Evolutionary conservation across 1,140 invertebrate genomes (phyloP).

Genomic region (Drosophila chauvacae): DNA sequence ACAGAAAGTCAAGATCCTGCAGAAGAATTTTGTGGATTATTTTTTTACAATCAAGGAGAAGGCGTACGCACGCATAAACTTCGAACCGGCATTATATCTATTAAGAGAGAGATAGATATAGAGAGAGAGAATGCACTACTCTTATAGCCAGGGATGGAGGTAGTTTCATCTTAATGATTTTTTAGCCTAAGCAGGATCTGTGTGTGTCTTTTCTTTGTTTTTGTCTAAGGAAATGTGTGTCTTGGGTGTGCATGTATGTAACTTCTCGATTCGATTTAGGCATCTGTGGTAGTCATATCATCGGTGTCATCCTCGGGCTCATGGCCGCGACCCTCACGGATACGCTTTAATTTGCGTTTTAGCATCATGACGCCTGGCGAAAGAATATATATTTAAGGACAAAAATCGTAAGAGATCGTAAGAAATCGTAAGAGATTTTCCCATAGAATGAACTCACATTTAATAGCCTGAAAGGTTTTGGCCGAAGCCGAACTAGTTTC

Average conservation of each 20-base stretch:
- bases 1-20: not conserved
- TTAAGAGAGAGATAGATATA: slow-evolving; percentile 6
- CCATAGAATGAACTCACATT: slow-evolving; percentile 60
- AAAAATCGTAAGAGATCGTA: not conserved
- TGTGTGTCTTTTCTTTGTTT: slow-evolving; percentile 43
- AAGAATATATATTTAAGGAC: not conserved
- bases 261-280: slow-evolving; percentile 17
- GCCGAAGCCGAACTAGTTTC: slow-evolving; percentile 76
- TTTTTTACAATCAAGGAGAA: no score
- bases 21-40: not conserved
- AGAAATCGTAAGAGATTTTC: not conserved
- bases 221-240: slow-evolving; percentile 43
- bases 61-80: slow-evolving; percentile 14
- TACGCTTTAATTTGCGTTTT: slow-evolving; percentile 81
- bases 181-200: slow-evolving; percentile 45
- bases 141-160: slow-evolving; percentile 22
- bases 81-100: not conserved
- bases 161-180: slow-evolving; percentile 26
- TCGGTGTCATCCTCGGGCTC: slow-evolving; percentile 75
- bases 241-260: slow-evolving; percentile 22
- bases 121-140: slow-evolving; percentile 8
- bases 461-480: slow-evolving; percentile 83
- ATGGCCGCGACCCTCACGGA: slow-evolving; percentile 79
- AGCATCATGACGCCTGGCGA: slow-evolving; percentile 80
- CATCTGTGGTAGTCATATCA: slow-evolving; percentile 46